Base-by-base conservation (phyloP, 2,888 invertebrate species). In the Callyntrura guangdongensis region DNA sequence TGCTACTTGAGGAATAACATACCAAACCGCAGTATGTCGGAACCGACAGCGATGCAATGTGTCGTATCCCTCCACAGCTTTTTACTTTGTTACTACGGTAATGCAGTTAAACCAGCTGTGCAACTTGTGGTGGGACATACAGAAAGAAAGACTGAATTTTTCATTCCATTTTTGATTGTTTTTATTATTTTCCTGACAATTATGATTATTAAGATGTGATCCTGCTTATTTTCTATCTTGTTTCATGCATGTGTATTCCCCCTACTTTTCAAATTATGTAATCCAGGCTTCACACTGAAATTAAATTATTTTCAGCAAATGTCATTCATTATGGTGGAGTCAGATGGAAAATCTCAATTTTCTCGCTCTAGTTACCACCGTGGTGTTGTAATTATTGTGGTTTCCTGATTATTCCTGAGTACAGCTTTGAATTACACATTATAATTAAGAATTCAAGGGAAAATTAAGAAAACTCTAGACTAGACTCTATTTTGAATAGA, bases 321-420 rank as follows among this genome's bases (percentile, higher is more conserved):
- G 36, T 6, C 36, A 36, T 36, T 6, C 36, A 36, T 36, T 36
- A 36, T 6, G 2, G 36, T 36, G 6, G 36, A 36, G 36, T 36
- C 36, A 77, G 47, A 22, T 77, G 49, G 74, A 77, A 77, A 53
- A 53, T 77, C 77, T 77, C 77, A 77, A 25, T 77, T 74, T 77
- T 77, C 77, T 53, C 6, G 36, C 53, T 49, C 12, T 22, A 53
- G 12, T 77, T 22, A 53, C 53, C 69, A 36, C 49, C 49, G 49
- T 77, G 3, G 36, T 36, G 36, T 36, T 36, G 36, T 36, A 36
- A 36, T 77, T 53, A 49, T 77, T 53, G 47, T 77, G 49, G 47
- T 77, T 77, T 77, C 5, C 22, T 77, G 36, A 49, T 49, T 74
- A 49, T 45, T 25, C 22, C 47, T 47, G 47, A 56, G 20, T 12